These are phyloP conservation scores for Pluvianellus socialis DNA, from an alignment of 2,113 vertebrate genomes.

Conservation along the genomic window DNA sequence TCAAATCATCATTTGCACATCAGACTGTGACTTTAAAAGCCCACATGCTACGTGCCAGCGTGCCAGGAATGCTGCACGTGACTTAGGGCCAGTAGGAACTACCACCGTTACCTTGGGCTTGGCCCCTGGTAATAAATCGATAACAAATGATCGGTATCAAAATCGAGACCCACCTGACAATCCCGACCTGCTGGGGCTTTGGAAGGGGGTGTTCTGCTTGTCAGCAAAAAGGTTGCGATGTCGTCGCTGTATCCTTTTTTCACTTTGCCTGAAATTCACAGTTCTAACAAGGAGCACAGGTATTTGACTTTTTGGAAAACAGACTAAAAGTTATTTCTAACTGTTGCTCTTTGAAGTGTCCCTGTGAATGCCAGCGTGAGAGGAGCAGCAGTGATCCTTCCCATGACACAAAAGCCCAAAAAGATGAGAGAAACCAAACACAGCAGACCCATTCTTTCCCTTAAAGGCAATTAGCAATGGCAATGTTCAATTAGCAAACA, in stretches of 20 bases:
- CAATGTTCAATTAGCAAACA: neutral
- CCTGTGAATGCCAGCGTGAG: neutral
- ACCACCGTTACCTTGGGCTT: neutral
- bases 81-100: neutral
- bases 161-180: neutral
- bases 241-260: no score
- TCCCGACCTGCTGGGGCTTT: neutral
- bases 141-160: neutral
- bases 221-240: neutral
- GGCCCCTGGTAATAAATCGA: no score
- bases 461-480: neutral
- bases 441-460: neutral
- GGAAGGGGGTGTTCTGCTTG: neutral
- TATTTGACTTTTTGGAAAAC: neutral
- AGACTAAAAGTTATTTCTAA: neutral
- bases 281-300: neutral
- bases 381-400: neutral
- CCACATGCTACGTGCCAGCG: fast-evolving
- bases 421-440: neutral
- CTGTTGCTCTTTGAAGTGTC: neutral
- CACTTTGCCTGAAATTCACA: neutral
- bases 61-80: neutral
- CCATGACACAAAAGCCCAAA: neutral
- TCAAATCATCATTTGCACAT: neutral
- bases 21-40: neutral